A percentile compares a stretch with the other conserved stretches of the same genome.
Conservation (phyloP, 2,797 vertebrate species). For the Poeciliopsis turneri region DNA sequence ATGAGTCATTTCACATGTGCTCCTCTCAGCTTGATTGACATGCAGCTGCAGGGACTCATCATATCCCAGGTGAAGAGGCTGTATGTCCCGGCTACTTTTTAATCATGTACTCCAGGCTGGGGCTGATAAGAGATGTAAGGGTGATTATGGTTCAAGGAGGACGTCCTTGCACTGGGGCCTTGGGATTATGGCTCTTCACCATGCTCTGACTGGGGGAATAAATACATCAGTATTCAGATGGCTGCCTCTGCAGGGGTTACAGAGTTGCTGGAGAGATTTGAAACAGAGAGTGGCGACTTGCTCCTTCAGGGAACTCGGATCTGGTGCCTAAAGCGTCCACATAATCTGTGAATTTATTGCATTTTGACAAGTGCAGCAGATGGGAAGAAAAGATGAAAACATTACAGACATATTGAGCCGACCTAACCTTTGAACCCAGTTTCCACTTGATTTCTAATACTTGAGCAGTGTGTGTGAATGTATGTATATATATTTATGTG, state of each 20-base stretch:
- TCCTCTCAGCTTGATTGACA: conserved; percentile 72
- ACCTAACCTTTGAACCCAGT: not conserved
- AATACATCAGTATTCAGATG: conserved; percentile 75
- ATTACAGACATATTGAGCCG: conserved; percentile 19
- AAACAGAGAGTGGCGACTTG: conserved; percentile 39
- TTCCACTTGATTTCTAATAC: not conserved
- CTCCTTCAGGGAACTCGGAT: conserved; percentile 43
- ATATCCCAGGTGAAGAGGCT: conserved; percentile 60
- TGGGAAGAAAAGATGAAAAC: conserved; percentile 46
- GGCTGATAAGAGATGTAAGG: conserved; percentile 78
- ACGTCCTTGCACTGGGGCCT: conserved; percentile 70
- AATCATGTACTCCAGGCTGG: conserved; percentile 70
- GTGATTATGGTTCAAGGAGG: conserved; percentile 79
- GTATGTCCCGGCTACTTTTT: conserved; percentile 71
- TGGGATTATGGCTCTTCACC: conserved; percentile 70
- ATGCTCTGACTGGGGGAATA: conserved; percentile 59
- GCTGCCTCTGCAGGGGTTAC: conserved; percentile 50
- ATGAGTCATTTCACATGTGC: conserved; percentile 48
- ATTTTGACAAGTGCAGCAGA: conserved; percentile 58
- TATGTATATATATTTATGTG: not conserved
- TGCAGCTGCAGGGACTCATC: conserved; percentile 48
- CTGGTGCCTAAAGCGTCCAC: conserved; percentile 45
- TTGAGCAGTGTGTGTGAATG: not conserved
- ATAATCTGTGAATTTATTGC: conserved; percentile 63
- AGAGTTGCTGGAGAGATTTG: conserved; percentile 62